Conservation (phyloP, 2,888 invertebrate species). For the Troides helena region DNA sequence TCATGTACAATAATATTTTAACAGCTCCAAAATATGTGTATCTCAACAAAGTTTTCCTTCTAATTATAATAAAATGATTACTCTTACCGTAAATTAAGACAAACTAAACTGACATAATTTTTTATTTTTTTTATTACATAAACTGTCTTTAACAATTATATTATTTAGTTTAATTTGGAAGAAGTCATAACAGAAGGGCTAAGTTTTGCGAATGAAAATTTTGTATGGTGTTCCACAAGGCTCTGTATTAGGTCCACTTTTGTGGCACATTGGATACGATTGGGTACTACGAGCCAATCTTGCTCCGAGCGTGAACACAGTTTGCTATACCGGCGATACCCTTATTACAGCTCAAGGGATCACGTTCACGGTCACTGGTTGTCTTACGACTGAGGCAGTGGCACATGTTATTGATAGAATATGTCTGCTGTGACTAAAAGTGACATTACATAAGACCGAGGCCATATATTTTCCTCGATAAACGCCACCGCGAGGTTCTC, state of each 20-base stretch:
- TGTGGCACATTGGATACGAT: conserved; percentile 2
- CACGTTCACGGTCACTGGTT: not conserved
- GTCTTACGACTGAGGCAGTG: not conserved
- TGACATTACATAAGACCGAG: not conserved
- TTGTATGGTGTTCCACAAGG: too few relatives aligned
- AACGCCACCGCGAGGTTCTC: too few relatives aligned
- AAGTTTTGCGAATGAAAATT: too few relatives aligned
- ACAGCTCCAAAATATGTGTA: too few relatives aligned
- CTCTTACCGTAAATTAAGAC: too few relatives aligned
- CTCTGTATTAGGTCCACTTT: not conserved
- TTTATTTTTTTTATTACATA: too few relatives aligned
- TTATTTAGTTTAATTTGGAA: too few relatives aligned
- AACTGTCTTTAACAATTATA: too few relatives aligned
- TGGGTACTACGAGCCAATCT: not conserved
- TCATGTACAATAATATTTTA: not conserved
- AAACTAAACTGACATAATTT: too few relatives aligned
- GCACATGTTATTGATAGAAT: not conserved
- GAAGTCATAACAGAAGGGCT: too few relatives aligned
- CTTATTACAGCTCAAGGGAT: not conserved
- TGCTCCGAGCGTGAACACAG: not conserved
- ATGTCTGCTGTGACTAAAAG: not conserved
- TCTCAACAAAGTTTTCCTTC: too few relatives aligned
- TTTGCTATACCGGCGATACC: not conserved
- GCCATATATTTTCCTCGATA: not conserved
- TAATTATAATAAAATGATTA: too few relatives aligned